Conservation (phyloP, 2,797 vertebrate species). For the Lindbergichthys nudifrons region DNA sequence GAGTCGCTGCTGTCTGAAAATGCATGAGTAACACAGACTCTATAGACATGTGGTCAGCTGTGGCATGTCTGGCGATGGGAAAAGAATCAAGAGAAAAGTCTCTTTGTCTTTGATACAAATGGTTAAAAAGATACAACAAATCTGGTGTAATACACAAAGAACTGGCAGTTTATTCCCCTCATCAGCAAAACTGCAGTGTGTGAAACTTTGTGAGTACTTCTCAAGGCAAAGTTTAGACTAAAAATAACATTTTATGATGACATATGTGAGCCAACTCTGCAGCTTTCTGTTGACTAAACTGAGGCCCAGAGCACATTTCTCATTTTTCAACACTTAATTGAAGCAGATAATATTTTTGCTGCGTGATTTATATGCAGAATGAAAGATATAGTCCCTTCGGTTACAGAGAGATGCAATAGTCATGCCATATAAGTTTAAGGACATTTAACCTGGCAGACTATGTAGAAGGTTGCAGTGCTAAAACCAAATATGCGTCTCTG, state of each 20-base stretch:
- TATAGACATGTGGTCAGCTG: slow-evolving; percentile 84
- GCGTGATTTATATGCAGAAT: slow-evolving; percentile 73
- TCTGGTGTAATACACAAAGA: slow-evolving; percentile 60
- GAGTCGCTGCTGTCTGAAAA: slow-evolving; percentile 87
- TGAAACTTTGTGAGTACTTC: slow-evolving; percentile 70
- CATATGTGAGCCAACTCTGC: slow-evolving; percentile 74
- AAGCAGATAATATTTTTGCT: slow-evolving; percentile 78
- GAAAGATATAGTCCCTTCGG: slow-evolving; percentile 73
- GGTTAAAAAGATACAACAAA: slow-evolving; percentile 62
- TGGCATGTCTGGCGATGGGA: slow-evolving; percentile 77
- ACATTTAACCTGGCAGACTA: slow-evolving; percentile 49
- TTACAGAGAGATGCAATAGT: slow-evolving; percentile 66
- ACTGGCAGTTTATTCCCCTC: slow-evolving; percentile 66
- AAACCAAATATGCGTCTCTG: neutral
- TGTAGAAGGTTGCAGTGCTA: neutral
- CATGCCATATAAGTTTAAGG: slow-evolving; percentile 73
- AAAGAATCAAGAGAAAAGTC: slow-evolving; percentile 9
- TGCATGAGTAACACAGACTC: slow-evolving; percentile 87
- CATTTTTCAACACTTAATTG: slow-evolving; percentile 83
- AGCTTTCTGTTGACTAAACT: slow-evolving; percentile 75
- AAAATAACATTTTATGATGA: slow-evolving; percentile 83
- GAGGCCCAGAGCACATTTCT: slow-evolving; percentile 76
- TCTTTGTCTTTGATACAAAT: slow-evolving; percentile 44
- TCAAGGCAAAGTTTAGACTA: slow-evolving; percentile 77
- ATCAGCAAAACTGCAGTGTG: slow-evolving; percentile 54